Percentiles rank a stretch among this genome's conserved stretches.
Evolutionary conservation across 2,797 vertebrate genomes (phyloP).

Genomic region (Silurus aristotelis): DNA sequence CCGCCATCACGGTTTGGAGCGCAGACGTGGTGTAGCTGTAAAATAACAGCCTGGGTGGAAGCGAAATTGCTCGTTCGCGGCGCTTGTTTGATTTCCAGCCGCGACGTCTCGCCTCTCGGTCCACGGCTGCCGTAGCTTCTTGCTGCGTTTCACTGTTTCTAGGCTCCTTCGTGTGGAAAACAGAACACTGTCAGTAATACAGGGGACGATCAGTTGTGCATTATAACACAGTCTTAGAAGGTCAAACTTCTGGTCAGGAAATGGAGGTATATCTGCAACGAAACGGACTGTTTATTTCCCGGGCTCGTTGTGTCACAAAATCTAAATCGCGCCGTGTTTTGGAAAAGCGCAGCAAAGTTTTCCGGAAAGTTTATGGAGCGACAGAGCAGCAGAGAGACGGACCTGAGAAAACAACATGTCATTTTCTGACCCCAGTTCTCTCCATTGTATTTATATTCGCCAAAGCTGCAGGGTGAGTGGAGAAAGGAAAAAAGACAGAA

Average conservation of each 20-base stretch:
- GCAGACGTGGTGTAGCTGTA: neutral
- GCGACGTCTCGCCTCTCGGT: neutral
- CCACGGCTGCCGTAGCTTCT: neutral
- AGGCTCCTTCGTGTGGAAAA: neutral
- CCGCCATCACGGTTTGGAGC: neutral
- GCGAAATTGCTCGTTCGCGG: neutral
- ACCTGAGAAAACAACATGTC: constrained; percentile 1
- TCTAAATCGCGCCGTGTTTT: neutral
- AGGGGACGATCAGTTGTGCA: neutral
- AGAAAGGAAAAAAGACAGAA: neutral
- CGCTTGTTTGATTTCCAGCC: neutral
- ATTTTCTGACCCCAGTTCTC: constrained; percentile 9
- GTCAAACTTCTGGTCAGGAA: constrained; percentile 17
- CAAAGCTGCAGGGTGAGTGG: neutral
- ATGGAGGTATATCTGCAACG: constrained; percentile 36
- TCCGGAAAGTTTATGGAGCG: neutral
- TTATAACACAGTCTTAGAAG: constrained; percentile 33
- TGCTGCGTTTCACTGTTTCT: neutral
- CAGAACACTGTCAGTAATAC: neutral
- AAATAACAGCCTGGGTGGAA: constrained; percentile 4
- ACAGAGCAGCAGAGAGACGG: neutral
- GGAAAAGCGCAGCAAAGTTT: neutral
- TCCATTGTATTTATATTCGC: neutral
- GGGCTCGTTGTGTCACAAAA: neutral
- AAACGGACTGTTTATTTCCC: constrained; percentile 11